Percentiles rank a stretch among this genome's conserved stretches.
phyloP scores from a whole-genome alignment of 92 coral and sea anemone species.

The Porites evermanni region DNA sequence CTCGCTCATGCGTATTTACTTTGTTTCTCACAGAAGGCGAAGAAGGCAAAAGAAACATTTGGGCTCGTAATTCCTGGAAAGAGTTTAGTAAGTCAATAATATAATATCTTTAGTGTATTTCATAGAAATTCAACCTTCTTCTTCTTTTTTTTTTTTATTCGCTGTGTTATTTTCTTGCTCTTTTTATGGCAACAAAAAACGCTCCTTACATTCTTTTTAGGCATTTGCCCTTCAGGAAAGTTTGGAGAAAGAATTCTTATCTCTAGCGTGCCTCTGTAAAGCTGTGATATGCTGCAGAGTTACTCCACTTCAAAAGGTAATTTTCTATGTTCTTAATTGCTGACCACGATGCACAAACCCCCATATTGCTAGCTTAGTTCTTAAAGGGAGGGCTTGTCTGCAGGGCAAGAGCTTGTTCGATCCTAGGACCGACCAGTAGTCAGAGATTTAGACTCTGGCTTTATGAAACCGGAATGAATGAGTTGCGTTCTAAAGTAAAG shows the following conservation, averaged over 20 bases:
- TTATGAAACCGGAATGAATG: too few species aligned
- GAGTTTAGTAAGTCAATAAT: constrained; percentile 77
- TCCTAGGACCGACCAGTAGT: too few species aligned
- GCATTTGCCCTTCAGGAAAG: constrained; percentile 88
- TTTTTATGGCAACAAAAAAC: background rate
- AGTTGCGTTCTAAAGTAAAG: too few species aligned
- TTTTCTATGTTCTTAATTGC: background rate
- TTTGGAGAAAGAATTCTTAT: constrained; percentile 86
- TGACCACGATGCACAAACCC: background rate
- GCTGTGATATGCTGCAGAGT: constrained; percentile 98
- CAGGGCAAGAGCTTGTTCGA: too few species aligned
- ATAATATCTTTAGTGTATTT: too few species aligned
- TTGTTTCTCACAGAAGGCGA: constrained; percentile 28
- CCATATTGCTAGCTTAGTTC: background rate
- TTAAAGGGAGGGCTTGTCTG: too few species aligned
- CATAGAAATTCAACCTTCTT: background rate
- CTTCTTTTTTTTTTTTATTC: background rate
- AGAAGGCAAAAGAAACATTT: constrained; percentile 50
- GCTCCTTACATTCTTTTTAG: constrained; percentile 39
- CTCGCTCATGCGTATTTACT: background rate
- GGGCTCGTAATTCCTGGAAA: constrained; percentile 95
- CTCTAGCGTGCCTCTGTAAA: constrained; percentile 88
- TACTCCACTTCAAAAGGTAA: constrained; percentile 95
- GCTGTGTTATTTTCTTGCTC: background rate
- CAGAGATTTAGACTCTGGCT: too few species aligned